Evolutionary conservation across 2,888 invertebrate genomes (phyloP), one percentile per base, ranked within the genome.

Genomic region (Megalurothrips usitatus): DNA sequence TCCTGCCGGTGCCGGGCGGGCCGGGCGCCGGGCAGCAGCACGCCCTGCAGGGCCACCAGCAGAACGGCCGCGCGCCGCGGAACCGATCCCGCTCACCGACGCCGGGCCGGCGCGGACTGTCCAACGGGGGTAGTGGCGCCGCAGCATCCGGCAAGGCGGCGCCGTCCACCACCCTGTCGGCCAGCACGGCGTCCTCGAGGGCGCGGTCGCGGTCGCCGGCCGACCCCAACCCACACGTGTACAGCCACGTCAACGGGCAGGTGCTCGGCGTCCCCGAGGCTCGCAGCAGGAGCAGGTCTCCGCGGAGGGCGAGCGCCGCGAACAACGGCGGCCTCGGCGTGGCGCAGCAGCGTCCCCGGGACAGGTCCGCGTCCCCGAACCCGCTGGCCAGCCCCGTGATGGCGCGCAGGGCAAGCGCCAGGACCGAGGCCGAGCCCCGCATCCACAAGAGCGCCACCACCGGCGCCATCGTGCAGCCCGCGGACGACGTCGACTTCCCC

Each of bases 261-360:
- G 85, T 84, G 58, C 84, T 87, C n/a, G 85, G 68, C 68, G 68
- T 68, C n/a, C 68, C 68, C 23, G 68, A 85, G 9, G 68, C 49
- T 17, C 85, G 84, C 81, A 86, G 85, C 83, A 86, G 89, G 80
- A 89, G 89, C 78, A 87, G 89, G 83, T 89, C 89, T 58, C 89
- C 90, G 58, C 85, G 86, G 81, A 85, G 68, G n/a, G 68, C 68
- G 23, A 68, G 68, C 68, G 47, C 26, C 79, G 1, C 82, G 78
- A 78, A 52, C 79, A 82, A 79, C 48, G 80, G 82, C 26, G 23
- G 23, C 68, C 68, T 68, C 9, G 68, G 34, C 86, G 0, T 85
- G 89, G 0, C 88, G 87, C 80, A 89, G 90, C 83, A 87, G 90
- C 83, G 89, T 90, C 0, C 90, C 91, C 4, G 68, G 68, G 68